Base-by-base conservation (phyloP, 2,113 vertebrate species). In the Actenoides hombroni region DNA sequence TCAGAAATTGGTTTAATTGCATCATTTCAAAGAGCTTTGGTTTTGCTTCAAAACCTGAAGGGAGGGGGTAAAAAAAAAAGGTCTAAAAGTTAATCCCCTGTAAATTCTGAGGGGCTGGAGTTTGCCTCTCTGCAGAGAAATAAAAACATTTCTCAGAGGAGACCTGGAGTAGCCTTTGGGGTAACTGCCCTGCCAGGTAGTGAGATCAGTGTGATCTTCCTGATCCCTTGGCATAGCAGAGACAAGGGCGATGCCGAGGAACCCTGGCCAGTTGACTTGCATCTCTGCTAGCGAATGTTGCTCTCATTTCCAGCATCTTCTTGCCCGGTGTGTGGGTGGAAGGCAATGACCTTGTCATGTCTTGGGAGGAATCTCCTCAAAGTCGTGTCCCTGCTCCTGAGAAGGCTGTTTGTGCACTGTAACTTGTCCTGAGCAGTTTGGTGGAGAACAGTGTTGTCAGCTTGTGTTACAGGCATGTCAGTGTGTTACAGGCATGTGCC, bases 1-100 rank as follows among this genome's bases (percentile, higher is more conserved):
- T 94, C 48, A 13, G 12, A 68, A 89, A 79, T 51, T 48, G 29
- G 53, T 78, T 86, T 89, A 91, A 94, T 95, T 86, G 65, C 53
- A 26, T 49, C 16, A 7, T 93, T 95, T 88, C 65, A 73, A 75
- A 85, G 54, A 63, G 54, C 59, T 92, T 89, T 87, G 87, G 42
- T 88, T 88, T 81, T 78, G 54, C 60, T 94, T 78, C 18, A 82
- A 48, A 86, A 74, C 84, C 77, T 84, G 56, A 70, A 70, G 28
- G 80, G 61, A 46, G 16, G 18, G 56, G 31, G 3, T 48, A 13
- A 49, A 51, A 59, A 28, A 28, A 29, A 21, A 57, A n/a, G 31
- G 25, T 67, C n/a, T 88, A 3, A 88, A 91, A 78, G 73, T 83
- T 86, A 88, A 51, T 81, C 17, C 20, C 53, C 44, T 76, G 57